Evolutionary conservation across 2,888 invertebrate species (phyloP), one percentile per base, ranked within the genome.

Genomic region (Dinocampus coccinellae): DNA sequence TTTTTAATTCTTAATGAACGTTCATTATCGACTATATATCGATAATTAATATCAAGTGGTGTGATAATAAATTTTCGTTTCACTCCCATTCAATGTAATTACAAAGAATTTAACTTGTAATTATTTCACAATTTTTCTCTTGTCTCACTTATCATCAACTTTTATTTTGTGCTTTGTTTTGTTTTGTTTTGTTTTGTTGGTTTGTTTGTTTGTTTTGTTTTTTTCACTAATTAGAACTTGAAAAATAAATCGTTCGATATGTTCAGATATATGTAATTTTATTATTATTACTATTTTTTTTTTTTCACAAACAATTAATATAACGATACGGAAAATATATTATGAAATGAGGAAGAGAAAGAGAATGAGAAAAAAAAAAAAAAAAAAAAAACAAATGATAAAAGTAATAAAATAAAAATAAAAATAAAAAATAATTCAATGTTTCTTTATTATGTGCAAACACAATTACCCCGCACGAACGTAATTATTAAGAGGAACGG

Each of bases 11-110:
- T 58, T 11, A 58, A 33, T 58, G n/a, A 16, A 33, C n/a, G 22
- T 61, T 22, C 42, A 60, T 11, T 58, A 33, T 34, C 39, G 39
- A 10, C 55, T 26, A 22, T 67, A 11, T 34, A 29, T 16, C 39
- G 39, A 47, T 34, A 36, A 62, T 22, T 66, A 55, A 22, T 61
- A 53, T 26, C 63, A n/a, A n/a, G n/a, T 36, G 61, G 65, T 26
- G 39, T 53, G 36, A 10, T 53, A 55, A n/a, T 22, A 22, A 66
- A 34, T 66, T 57, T 20, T 34, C 66, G 57, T 26, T 57, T 39
- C 24, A 24, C 55, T 57, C 57, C 66, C 66, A 66, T 66, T 66
- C 66, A 66, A 66, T 39, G 64, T 3, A 29, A 11, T 29, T n/a
- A 47, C 1, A 26, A 16, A 61, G 39, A 39, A 39, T 39, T n/a